phyloP scores from a whole-genome alignment of 2,113 vertebrate genomes.

The Melanerpes formicivorus region DNA sequence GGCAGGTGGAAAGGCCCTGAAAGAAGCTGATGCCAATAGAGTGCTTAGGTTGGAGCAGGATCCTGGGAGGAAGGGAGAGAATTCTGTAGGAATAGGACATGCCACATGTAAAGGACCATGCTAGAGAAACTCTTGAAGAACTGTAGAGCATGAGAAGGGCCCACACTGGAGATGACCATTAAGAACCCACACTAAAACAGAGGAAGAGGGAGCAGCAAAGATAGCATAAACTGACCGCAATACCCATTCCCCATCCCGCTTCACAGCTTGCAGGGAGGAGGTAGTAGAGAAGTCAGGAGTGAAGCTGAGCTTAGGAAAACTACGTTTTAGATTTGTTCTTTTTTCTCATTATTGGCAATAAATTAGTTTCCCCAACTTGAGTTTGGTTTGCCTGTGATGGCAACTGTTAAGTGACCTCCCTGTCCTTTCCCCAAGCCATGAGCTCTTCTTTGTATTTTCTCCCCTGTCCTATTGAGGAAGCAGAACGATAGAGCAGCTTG shows the following conservation, averaged over 20 bases:
- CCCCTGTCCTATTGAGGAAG: not conserved
- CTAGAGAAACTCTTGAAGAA: not conserved
- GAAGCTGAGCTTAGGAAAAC: not conserved
- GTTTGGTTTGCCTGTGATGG: no score
- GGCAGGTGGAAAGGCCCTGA: not conserved
- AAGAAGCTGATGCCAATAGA: not conserved
- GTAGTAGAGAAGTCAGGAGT: not conserved
- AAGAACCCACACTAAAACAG: not conserved
- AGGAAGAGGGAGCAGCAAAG: not conserved
- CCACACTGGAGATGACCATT: no score
- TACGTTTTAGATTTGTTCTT: not conserved
- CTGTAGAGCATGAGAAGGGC: no score
- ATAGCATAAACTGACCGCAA: not conserved
- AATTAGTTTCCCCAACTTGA: no score
- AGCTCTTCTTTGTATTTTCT: no score
- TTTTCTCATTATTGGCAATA: not conserved
- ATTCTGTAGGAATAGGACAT: not conserved
- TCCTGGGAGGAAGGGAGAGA: not conserved
- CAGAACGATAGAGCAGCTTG: not conserved
- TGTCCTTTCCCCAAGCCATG: no score
- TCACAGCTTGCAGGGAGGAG: accelerated
- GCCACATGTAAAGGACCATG: not conserved
- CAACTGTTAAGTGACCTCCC: no score
- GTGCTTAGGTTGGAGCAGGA: not conserved
- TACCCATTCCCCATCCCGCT: no score